Conservation (phyloP, 2,113 vertebrate genomes). For the Pitta sordida region DNA sequence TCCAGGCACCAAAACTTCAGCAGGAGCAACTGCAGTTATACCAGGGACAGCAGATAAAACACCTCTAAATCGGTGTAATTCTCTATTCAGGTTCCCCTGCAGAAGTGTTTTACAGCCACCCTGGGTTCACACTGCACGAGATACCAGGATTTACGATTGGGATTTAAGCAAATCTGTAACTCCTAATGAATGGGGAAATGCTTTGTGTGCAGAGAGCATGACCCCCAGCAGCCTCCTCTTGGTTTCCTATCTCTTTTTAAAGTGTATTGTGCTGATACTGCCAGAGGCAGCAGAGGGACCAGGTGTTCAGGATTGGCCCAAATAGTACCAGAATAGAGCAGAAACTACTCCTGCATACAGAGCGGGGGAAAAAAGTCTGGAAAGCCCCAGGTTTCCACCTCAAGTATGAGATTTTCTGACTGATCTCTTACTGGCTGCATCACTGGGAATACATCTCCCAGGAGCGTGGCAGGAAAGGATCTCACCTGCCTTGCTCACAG, state of each 20-base stretch:
- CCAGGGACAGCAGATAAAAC: constrained; percentile 49
- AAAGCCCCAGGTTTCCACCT: neutral
- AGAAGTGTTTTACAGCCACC: constrained; percentile 38
- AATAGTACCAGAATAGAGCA: neutral
- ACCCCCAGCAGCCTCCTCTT: neutral
- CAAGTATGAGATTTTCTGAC: neutral
- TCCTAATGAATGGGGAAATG: neutral
- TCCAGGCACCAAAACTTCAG: constrained; percentile 35
- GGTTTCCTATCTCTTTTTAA: neutral
- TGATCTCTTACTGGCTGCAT: neutral
- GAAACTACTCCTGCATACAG: neutral
- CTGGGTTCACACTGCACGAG: neutral
- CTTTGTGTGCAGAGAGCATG: neutral
- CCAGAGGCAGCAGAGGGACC: neutral
- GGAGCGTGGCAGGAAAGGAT: neutral
- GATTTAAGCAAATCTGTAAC: constrained; percentile 15
- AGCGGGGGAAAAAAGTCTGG: neutral
- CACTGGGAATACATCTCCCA: neutral
- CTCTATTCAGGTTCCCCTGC: constrained; percentile 22
- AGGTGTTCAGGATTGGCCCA: neutral
- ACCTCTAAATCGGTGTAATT: constrained; percentile 40
- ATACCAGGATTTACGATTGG: neutral
- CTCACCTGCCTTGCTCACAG: neutral
- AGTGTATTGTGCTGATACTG: neutral
- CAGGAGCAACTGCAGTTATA: neutral